phyloP scores from a whole-genome alignment of 2,888 invertebrate genomes.

The Athalia circularis region DNA sequence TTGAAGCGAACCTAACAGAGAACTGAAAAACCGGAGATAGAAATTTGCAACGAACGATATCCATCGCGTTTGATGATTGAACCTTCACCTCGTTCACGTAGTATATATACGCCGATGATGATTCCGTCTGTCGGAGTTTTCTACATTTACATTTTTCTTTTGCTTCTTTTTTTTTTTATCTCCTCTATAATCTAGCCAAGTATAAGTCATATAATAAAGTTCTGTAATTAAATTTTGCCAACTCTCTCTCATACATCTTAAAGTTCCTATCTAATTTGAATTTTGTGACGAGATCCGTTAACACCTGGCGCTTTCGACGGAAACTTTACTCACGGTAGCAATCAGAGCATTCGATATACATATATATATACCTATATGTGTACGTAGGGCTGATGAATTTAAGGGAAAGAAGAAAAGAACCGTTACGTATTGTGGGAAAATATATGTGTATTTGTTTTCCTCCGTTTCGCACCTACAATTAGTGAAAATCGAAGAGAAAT shows the following conservation, averaged over 20 bases:
- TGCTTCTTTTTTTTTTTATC: neutral
- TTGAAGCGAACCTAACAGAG: too few relatives aligned
- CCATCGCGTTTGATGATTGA: too few relatives aligned
- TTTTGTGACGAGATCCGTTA: too few relatives aligned
- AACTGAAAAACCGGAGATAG: too few relatives aligned
- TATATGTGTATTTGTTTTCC: neutral
- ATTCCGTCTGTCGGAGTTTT: too few relatives aligned
- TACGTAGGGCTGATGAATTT: neutral
- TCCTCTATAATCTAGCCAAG: neutral
- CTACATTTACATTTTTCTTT: neutral
- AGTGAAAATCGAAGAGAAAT: constrained; percentile 12
- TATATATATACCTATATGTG: neutral
- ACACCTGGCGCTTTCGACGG: too few relatives aligned
- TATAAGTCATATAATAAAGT: constrained; percentile 30
- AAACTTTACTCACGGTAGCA: too few relatives aligned
- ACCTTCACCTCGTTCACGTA: too few relatives aligned
- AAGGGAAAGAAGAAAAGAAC: neutral
- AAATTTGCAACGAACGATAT: too few relatives aligned
- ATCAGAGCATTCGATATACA: neutral
- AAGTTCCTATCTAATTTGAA: neutral
- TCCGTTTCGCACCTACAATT: constrained; percentile 21
- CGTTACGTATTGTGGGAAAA: neutral
- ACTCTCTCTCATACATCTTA: neutral
- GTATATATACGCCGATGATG: too few relatives aligned
- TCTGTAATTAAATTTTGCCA: constrained; percentile 26